Percentiles rank a stretch among this genome's conserved stretches.
phyloP scores from a whole-genome alignment of 1,140 invertebrate genomes.

The Lepidurus couesii region DNA sequence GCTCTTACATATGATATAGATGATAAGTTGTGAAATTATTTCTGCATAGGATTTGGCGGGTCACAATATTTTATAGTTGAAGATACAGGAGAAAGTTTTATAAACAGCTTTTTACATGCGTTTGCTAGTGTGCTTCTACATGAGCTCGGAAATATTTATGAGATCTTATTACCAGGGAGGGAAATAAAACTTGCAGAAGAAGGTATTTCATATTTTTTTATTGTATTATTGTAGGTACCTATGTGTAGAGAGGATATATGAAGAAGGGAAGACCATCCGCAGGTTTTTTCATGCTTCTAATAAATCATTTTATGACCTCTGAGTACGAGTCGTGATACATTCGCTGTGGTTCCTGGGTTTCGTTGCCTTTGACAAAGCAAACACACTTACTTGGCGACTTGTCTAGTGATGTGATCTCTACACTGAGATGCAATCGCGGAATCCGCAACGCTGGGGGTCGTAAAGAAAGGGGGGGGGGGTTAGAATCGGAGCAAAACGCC shows the following conservation, averaged over 20 bases:
- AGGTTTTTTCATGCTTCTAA: slow-evolving; percentile 13
- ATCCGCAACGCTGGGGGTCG: too few relatives aligned
- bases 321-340: slow-evolving; percentile 21
- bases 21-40: too few relatives aligned
- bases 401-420: not conserved
- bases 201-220: not conserved
- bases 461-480: too few relatives aligned
- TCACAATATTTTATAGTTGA: not conserved
- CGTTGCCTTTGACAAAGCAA: not conserved
- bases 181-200: not conserved
- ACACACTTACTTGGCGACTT: not conserved
- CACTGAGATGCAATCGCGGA: too few relatives aligned
- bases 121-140: not conserved
- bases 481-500: too few relatives aligned
- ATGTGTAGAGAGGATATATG: too few relatives aligned
- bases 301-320: slow-evolving; percentile 10
- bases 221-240: not conserved
- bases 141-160: not conserved
- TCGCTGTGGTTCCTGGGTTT: slow-evolving; percentile 6
- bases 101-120: not conserved
- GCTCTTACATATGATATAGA: too few relatives aligned
- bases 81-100: not conserved
- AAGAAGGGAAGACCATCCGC: not conserved
- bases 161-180: not conserved
- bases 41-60: too few relatives aligned